Evolutionary conservation across 2,888 invertebrate species (phyloP).

Genomic region (Dascillus cervinus): DNA sequence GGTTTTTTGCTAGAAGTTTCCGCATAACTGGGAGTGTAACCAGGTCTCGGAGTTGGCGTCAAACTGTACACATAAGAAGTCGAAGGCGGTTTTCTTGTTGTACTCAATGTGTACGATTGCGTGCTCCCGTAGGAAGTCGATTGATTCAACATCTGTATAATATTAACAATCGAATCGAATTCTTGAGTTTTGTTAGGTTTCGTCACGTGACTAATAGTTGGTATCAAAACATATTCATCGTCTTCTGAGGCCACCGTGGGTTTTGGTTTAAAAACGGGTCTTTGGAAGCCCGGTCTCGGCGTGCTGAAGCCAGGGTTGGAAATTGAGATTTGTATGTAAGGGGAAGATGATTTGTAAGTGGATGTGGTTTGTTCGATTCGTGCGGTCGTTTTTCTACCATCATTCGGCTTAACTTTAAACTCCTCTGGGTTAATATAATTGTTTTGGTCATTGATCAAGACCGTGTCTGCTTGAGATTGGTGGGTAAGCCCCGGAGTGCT

Average conservation of each 20-base stretch:
- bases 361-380: conserved; percentile 20
- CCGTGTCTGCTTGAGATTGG: conserved; percentile 50
- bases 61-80: conserved; percentile 36
- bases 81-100: conserved; percentile 17
- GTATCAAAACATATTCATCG: conserved; percentile 51
- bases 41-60: too few species aligned
- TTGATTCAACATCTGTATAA: conserved; percentile 57
- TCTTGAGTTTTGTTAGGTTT: conserved; percentile 40
- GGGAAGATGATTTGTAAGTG: conserved; percentile 27
- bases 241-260: conserved; percentile 37
- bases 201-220: conserved; percentile 43
- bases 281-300: conserved; percentile 32
- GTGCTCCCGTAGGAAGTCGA: conserved; percentile 14
- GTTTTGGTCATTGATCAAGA: conserved; percentile 51
- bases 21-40: conserved; percentile 20
- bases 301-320: conserved; percentile 34
- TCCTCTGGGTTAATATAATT: conserved; percentile 39
- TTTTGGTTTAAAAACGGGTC: conserved; percentile 52
- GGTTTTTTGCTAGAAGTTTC: conserved; percentile 35
- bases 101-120: conserved; percentile 10
- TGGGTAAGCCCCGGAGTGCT: conserved; percentile 36
- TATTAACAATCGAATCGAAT: conserved; percentile 51
- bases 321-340: conserved; percentile 34
- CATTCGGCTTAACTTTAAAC: conserved; percentile 25
- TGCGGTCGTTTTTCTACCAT: conserved; percentile 31